phyloP scores from a whole-genome alignment of 2,797 vertebrate species.

The Limnodromus scolopaceus region DNA sequence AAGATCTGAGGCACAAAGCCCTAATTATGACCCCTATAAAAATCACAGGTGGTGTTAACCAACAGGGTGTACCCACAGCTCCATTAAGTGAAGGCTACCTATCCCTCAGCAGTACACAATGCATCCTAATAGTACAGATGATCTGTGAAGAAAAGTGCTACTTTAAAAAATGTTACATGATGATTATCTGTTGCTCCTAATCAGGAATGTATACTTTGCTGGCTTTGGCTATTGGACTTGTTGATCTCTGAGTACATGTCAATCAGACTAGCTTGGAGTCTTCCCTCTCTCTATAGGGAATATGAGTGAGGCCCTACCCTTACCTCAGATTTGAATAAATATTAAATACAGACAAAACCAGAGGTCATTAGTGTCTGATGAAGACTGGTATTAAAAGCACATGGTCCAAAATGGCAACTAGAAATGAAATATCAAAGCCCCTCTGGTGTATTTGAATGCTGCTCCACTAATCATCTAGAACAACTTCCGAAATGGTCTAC shows the following conservation, averaged over 20 bases:
- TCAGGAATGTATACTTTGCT: background rate
- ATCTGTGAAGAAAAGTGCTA: background rate
- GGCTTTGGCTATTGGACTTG: background rate
- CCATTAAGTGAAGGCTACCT: background rate
- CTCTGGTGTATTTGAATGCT: background rate
- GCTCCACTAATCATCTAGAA: background rate
- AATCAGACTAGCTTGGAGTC: background rate
- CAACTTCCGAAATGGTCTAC: background rate
- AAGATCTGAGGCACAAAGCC: background rate
- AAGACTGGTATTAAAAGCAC: background rate
- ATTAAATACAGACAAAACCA: background rate
- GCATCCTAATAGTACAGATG: background rate
- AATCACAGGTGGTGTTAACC: background rate
- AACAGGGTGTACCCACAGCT: background rate
- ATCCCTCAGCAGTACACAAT: background rate
- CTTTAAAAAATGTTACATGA: background rate
- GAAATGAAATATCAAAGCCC: background rate
- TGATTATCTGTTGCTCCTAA: background rate
- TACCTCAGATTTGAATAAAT: background rate
- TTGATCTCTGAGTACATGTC: background rate
- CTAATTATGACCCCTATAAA: background rate
- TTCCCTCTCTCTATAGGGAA: background rate
- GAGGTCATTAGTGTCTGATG: background rate
- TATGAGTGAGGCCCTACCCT: rapidly evolving
- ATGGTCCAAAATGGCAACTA: background rate